Base-by-base conservation (phyloP, 2,888 invertebrate genomes). In the Mythimna vitellina region DNA sequence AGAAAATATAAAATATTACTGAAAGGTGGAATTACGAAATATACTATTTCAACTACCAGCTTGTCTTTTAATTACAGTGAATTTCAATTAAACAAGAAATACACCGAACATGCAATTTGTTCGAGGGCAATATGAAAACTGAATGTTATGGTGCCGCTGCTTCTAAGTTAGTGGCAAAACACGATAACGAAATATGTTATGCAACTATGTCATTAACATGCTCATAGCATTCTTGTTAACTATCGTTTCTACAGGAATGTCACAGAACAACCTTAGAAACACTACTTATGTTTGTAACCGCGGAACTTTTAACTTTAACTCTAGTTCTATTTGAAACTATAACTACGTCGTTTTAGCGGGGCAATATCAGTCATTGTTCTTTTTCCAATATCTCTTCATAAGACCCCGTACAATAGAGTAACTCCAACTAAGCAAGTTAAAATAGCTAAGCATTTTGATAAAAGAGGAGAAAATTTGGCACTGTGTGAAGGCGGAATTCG, bases 51-150 rank as follows among this genome's bases (percentile, higher is more conserved):
- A 67, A 68, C n/a, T 49, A 65, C 42, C 20, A 65, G 25, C 25
- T 12, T 56, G 54, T 78, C 69, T 74, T 65, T 78, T 65, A 58
- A 58, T 69, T 66, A 77, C 63, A 56, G 14, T 10, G n/a, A 67
- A 60, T 73, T 73, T 73, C 54, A 51, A 51, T 64, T 54, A 58
- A 63, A 42, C 65, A 63, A 76, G 58, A 66, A 66, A 67, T 51
- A 51, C 35, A 56, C 20, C n/a, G 51, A 67, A 56, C 54, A 64
- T 61, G 51, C 12, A 61, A 77, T 20, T 67, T 61, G 29, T 66
- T 51, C 8, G 29, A 10, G 22, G 35, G 46, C 65, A n/a, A n/a
- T 63, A 66, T 77, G 76, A 60, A 76, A 60, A 57, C 29, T 63
- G 20, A 42, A 72, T 63, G 9, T n/a, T 63, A 58, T 56, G 25